These are phyloP conservation scores for Hyles lineata DNA, from an alignment of 2,888 invertebrate species.

Conservation along the genomic window DNA sequence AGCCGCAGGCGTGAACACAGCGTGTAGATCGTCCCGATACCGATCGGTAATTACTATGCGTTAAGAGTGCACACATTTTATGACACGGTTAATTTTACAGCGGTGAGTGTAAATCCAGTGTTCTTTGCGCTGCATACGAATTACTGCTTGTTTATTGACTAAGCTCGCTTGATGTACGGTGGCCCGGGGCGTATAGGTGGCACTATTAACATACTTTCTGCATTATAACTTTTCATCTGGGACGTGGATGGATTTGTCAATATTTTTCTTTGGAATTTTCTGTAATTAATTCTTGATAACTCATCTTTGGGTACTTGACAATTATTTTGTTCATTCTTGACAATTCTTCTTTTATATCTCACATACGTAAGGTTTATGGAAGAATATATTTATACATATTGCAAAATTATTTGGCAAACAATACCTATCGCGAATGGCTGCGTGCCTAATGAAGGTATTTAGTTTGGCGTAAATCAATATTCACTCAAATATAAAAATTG, in stretches of 20 bases:
- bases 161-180: background rate
- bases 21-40: conserved; percentile 40
- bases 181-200: background rate
- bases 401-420: no score
- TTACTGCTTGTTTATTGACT: conserved; percentile 14
- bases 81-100: conserved; percentile 37
- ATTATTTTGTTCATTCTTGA: no score
- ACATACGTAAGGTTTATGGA: no score
- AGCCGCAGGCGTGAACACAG: conserved; percentile 36
- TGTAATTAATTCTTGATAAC: no score
- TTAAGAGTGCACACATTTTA: conserved; percentile 39
- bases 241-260: background rate
- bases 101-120: conserved; percentile 25
- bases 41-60: conserved; percentile 45
- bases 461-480: no score
- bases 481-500: no score
- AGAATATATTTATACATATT: no score
- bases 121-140: conserved; percentile 21
- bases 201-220: conserved; percentile 4
- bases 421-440: no score
- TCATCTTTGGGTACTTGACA: no score
- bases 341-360: no score
- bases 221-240: background rate
- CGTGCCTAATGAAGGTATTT: no score
- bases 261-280: background rate